phyloP scores from a whole-genome alignment of 2,888 invertebrate species.

The Acleris emargana region DNA sequence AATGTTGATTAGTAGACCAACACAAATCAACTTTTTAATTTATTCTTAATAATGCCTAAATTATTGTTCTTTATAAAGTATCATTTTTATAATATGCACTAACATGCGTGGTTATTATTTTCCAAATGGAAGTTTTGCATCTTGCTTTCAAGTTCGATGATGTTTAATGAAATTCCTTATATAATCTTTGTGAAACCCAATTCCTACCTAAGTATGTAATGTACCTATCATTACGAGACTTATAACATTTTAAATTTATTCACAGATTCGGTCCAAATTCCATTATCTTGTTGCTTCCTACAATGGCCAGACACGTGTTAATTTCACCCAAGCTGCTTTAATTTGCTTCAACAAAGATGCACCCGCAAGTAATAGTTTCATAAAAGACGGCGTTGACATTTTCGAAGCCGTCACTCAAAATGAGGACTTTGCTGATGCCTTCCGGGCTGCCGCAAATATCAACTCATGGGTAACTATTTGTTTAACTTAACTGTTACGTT shows the following conservation, averaged over 20 bases:
- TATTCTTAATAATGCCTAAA: no score
- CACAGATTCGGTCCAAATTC: conserved; percentile 46
- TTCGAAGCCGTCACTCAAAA: conserved; percentile 48
- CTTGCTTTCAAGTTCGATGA: no score
- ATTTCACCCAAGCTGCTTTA: conserved; percentile 45
- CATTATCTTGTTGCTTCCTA: conserved; percentile 38
- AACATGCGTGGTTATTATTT: no score
- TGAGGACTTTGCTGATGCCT: conserved; percentile 45
- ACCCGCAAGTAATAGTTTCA: conserved; percentile 41
- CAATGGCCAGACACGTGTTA: conserved; percentile 41
- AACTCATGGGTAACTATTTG: conserved; percentile 51
- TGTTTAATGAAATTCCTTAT: no score
- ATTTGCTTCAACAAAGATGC: conserved; percentile 40
- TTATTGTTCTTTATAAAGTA: conserved; percentile 15
- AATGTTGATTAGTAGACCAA: no score
- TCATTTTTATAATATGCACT: conserved; percentile 39
- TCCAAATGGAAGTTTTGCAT: no score
- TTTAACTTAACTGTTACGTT: no score
- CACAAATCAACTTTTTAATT: no score
- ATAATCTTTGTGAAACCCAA: no score
- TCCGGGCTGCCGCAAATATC: conserved; percentile 47
- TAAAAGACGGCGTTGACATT: conserved; percentile 27
- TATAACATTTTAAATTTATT: conserved; percentile 17
- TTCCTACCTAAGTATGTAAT: no score
- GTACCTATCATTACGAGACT: no score